phyloP scores from a whole-genome alignment of 2,888 invertebrate species.

The Empis stercorea region DNA sequence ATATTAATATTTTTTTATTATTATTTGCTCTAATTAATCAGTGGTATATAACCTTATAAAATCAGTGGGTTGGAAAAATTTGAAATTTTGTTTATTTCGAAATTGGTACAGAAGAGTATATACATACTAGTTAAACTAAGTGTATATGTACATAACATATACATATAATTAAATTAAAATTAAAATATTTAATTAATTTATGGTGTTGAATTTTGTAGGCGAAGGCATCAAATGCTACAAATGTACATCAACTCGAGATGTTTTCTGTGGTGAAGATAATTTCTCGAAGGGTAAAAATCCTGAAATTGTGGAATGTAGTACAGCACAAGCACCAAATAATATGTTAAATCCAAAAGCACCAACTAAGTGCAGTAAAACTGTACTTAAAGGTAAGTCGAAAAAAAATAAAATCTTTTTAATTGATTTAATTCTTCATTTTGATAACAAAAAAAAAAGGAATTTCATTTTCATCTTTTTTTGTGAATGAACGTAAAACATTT shows the following conservation, averaged over 20 bases:
- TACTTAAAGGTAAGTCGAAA: neutral
- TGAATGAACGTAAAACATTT: no score
- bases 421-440: no score
- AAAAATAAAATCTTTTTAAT: no score
- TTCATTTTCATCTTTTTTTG: no score
- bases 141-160: no score
- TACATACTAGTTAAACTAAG: no score
- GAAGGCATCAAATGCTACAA: neutral
- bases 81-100: no score
- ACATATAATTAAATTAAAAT: no score
- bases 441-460: no score
- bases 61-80: no score
- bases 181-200: neutral
- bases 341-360: neutral
- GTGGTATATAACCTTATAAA: no score
- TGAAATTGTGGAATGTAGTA: neutral
- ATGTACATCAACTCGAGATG: neutral
- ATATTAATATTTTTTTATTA: neutral
- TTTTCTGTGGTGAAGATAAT: conserved; percentile 1
- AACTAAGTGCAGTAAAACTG: neutral
- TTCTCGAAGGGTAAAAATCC: neutral
- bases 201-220: neutral
- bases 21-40: neutral
- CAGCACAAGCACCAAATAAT: neutral
- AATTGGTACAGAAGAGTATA: no score